Evolutionary conservation across 2,888 invertebrate species (phyloP).

Genomic region (Invenusta paracnida): DNA sequence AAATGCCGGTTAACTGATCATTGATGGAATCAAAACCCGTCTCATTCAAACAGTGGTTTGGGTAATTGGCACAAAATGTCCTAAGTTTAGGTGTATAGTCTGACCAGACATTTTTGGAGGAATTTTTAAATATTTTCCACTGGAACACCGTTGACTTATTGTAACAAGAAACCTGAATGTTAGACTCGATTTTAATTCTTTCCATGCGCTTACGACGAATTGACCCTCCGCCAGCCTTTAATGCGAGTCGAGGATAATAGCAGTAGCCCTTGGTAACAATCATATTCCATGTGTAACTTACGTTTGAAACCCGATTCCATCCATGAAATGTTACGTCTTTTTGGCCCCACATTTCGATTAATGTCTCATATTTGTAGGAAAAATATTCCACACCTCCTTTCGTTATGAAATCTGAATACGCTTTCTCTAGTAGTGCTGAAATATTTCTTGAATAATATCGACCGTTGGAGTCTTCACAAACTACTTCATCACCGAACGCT

Average conservation of each 20-base stretch:
- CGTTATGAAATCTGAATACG: background rate
- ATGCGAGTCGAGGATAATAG: background rate
- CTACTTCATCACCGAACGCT: background rate
- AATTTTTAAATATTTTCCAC: slow-evolving; percentile 14
- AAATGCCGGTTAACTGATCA: background rate
- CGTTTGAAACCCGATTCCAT: slow-evolving; percentile 3
- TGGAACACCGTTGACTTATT: slow-evolving; percentile 9
- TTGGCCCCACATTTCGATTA: background rate
- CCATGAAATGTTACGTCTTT: background rate
- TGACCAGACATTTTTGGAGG: background rate
- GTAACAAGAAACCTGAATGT: slow-evolving; percentile 3
- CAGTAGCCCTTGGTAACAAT: slow-evolving; percentile 30
- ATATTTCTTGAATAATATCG: background rate
- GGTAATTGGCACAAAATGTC: background rate
- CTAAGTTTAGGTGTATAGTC: background rate
- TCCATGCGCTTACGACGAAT: background rate
- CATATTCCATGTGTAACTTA: background rate
- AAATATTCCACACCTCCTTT: background rate
- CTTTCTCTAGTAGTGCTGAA: background rate
- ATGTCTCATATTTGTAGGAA: background rate
- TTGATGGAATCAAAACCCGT: background rate
- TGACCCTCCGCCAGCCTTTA: slow-evolving; percentile 6
- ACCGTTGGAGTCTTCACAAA: background rate
- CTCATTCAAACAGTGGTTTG: background rate
- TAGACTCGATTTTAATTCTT: background rate